Percentiles rank a stretch among this genome's conserved stretches.
Evolutionary conservation across 2,113 vertebrate genomes (phyloP).

Genomic region (Chloropsis hardwickii): DNA sequence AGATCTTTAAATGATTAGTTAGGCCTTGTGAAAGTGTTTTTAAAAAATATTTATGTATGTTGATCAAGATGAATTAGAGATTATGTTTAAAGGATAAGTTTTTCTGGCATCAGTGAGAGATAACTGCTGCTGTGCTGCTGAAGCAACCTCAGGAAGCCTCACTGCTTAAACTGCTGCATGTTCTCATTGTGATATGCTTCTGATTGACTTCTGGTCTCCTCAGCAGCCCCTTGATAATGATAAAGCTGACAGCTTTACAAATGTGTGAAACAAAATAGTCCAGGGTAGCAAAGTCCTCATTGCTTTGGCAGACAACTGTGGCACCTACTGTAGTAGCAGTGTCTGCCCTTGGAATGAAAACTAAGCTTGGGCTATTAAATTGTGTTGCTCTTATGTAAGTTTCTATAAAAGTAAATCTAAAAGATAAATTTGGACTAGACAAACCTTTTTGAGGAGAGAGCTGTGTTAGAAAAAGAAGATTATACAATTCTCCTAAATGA

Average conservation of each 20-base stretch:
- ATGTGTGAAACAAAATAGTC: background rate
- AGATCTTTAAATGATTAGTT: background rate
- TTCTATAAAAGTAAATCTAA: background rate
- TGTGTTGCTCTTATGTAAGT: background rate
- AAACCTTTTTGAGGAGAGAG: background rate
- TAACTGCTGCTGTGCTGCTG: background rate
- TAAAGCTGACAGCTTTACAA: background rate
- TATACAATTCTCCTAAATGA: background rate
- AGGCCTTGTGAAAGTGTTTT: background rate
- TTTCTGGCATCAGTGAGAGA: background rate
- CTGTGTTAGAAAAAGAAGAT: background rate
- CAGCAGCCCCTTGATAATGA: background rate
- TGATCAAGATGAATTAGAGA: background rate
- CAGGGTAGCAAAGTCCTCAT: background rate
- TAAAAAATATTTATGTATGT: background rate
- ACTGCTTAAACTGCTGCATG: background rate
- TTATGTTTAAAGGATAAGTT: background rate
- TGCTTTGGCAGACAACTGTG: background rate
- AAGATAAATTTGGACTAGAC: background rate
- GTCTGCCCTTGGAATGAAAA: background rate
- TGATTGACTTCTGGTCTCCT: background rate
- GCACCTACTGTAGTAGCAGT: background rate
- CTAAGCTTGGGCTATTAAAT: background rate
- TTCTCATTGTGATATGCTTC: background rate
- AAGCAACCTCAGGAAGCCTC: background rate